Conservation (phyloP, 2,797 vertebrate species). For the Emydoidea blandingii region DNA sequence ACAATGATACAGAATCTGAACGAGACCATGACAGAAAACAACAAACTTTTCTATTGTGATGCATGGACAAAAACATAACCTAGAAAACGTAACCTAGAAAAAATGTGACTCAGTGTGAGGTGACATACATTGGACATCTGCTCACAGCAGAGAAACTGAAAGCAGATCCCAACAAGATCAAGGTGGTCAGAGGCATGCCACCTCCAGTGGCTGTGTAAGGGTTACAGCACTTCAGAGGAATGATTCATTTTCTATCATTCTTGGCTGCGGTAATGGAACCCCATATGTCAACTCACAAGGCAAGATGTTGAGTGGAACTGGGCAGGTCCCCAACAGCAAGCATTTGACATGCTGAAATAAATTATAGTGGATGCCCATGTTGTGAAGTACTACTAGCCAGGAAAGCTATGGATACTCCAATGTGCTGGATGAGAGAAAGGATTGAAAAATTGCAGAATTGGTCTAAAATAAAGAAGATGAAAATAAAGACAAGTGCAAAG, state of each 20-base stretch:
- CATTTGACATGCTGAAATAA: background rate
- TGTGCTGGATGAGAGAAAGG: background rate
- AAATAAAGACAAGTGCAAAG: background rate
- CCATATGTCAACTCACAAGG: background rate
- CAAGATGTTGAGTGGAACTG: background rate
- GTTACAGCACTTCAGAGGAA: background rate
- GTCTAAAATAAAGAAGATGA: background rate
- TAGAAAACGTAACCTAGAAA: no score
- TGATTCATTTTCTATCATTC: background rate
- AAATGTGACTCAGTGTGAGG: no score
- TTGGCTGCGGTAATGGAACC: background rate
- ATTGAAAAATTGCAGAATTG: background rate
- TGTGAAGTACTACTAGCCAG: background rate
- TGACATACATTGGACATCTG: no score
- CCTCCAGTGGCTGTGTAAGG: no score
- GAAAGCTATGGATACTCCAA: background rate
- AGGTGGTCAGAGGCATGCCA: no score
- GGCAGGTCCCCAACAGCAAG: background rate
- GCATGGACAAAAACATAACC: no score
- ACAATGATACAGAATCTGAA: background rate
- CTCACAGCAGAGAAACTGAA: no score
- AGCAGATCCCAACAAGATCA: no score
- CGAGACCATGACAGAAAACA: no score
- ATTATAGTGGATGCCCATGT: background rate
- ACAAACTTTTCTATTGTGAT: background rate